A percentile compares a stretch with the other conserved stretches of the same genome.
Conservation (phyloP, 2,797 vertebrate genomes). For the Pseudomugil tenellus region DNA sequence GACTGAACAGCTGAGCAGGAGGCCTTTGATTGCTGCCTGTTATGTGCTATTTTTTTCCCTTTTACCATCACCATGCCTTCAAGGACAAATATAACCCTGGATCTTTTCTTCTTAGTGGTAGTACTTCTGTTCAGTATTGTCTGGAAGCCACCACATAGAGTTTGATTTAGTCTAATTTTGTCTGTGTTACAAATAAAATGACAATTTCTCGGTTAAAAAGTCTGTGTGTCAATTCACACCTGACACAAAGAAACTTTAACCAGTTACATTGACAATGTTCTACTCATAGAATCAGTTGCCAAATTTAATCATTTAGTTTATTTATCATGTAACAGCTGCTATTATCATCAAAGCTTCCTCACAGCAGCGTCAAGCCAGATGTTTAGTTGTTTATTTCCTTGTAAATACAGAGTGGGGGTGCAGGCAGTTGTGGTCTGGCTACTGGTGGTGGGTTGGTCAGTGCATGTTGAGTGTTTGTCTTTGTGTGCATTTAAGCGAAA, state of each 20-base stretch:
- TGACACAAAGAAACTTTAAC: not conserved
- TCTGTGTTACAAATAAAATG: no score
- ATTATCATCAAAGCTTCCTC: not conserved
- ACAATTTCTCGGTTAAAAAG: no score
- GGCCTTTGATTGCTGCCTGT: conserved; percentile 48
- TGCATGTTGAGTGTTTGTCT: no score
- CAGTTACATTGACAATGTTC: not conserved
- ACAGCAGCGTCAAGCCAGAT: no score
- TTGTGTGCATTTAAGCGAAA: no score
- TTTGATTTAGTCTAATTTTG: no score
- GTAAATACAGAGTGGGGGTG: no score
- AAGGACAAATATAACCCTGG: conserved; percentile 19
- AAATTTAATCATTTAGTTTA: not conserved
- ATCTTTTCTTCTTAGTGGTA: not conserved
- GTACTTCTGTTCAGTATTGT: conserved; percentile 9
- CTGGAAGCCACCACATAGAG: conserved; percentile 11
- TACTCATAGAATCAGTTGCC: not conserved
- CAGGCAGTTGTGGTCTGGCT: no score
- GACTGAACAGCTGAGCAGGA: conserved; percentile 43
- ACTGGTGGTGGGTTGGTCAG: no score
- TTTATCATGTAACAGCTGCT: not conserved
- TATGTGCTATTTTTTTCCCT: conserved; percentile 24
- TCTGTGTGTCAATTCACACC: not conserved
- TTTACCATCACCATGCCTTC: conserved; percentile 20
- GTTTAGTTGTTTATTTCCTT: no score